These are phyloP conservation scores for Cricetomys ansorgei DNA, from an alignment of 2,113 vertebrate genomes.

Conservation along the genomic window DNA sequence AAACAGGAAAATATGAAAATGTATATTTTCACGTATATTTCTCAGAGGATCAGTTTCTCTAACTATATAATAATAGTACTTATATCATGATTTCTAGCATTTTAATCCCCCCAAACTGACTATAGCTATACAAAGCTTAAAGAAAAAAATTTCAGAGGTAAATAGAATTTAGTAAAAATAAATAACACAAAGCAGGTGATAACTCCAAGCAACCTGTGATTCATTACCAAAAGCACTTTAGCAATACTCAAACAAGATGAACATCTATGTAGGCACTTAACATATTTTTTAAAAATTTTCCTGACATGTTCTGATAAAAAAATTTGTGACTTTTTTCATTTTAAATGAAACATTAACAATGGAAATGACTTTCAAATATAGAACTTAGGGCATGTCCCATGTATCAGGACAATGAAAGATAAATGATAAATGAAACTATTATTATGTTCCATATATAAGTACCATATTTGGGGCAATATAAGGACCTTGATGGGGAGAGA, in stretches of 20 bases:
- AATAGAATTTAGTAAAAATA: conserved; percentile 5
- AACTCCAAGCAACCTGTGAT: neutral
- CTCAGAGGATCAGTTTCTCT: neutral
- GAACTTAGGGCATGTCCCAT: neutral
- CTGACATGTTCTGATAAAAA: conserved; percentile 33
- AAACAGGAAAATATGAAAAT: neutral
- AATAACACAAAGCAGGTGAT: neutral
- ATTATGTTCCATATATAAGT: neutral
- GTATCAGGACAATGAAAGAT: neutral
- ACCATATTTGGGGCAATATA: neutral
- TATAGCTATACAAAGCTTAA: neutral
- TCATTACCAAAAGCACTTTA: neutral
- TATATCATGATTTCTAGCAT: neutral
- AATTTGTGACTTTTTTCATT: conserved; percentile 50
- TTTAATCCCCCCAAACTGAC: neutral
- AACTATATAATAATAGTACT: neutral
- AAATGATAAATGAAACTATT: neutral
- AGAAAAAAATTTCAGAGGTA: neutral
- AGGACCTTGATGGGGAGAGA: neutral
- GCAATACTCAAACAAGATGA: neutral
- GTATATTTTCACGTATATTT: neutral
- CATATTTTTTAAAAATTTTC: conserved; percentile 5
- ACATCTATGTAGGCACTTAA: neutral
- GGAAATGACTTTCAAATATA: conserved; percentile 24
- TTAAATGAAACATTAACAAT: conserved; percentile 28